Base-by-base conservation (phyloP, 2,797 vertebrate species). In the Acanthurus tractus region DNA sequence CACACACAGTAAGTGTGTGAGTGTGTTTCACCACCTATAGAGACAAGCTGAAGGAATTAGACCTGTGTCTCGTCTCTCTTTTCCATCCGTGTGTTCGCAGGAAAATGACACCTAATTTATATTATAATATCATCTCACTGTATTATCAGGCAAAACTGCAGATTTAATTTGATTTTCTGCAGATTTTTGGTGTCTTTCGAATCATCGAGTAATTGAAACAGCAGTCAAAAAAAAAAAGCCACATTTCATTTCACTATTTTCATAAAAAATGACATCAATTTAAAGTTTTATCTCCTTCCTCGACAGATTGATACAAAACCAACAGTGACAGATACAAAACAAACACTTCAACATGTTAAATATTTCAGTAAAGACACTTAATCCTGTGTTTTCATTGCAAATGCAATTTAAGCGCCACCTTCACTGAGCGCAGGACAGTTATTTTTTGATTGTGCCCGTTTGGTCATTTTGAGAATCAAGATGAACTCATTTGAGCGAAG, bases 61-160 rank as follows among this genome's bases (percentile, higher is more conserved):
- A 42, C 20, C 17, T 22, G 8, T 1, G n/a, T 38, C 13, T 40
- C 13, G n/a, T 56, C 25, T 52, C 17, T 8, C 15, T 18, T 34
- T 36, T 46, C 55, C 23, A 53, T 25, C 20, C 0, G 4, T 25
- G 29, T 11, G 0, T 76, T 48, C 13, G 45, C 14, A 57, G n/a
- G 49, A 57, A 45, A 56, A 10, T 57, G 61, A 62, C 63, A 64
- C 48, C 69, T 59, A 7, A 56, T 65, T 78, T 40, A 45, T 63
- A 64, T 79, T 14, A 48, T 57, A 42, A 65, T 69, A 25, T 17
- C 59, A 22, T 42, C 29, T 49, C 34, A 1, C 14, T 46, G 64
- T 48, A 12, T 58, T 20, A 46, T 8, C 13, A 58, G 64, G 50
- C 12, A 49, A 57, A 52, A 50, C 55, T 57, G 29, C 22, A 29